Conservation (phyloP, 2,888 invertebrate genomes). For the Limnephilus lunatus region DNA sequence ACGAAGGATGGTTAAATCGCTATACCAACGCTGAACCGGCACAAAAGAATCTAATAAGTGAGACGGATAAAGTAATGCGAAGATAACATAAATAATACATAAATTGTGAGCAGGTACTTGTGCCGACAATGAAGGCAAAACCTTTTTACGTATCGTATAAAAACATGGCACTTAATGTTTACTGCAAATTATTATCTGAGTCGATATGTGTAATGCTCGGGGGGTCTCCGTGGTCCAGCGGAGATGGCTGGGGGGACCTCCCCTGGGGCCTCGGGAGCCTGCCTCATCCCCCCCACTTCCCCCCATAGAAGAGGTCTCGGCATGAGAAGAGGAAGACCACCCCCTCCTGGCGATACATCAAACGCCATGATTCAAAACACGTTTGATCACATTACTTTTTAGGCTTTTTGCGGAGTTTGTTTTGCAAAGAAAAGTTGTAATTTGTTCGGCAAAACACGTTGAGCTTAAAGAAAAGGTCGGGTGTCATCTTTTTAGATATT, state of each 20-base stretch:
- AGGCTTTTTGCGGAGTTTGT: conserved; percentile 18
- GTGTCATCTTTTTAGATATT: neutral
- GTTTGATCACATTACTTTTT: conserved; percentile 57
- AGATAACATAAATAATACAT: neutral
- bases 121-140: neutral
- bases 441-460: conserved; percentile 23
- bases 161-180: conserved; percentile 62
- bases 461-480: neutral
- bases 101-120: neutral
- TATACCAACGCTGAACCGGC: too few species aligned
- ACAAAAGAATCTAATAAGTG: too few species aligned
- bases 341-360: conserved; percentile 64
- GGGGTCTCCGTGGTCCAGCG: conserved; percentile 50
- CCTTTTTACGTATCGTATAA: conserved; percentile 54
- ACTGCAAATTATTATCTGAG: conserved; percentile 64
- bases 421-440: conserved; percentile 26
- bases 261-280: conserved; percentile 11
- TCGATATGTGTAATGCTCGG: conserved; percentile 54
- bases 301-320: neutral
- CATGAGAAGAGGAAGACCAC: conserved; percentile 39
- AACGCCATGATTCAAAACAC: conserved; percentile 63
- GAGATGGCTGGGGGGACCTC: conserved; percentile 26
- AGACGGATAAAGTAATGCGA: neutral
- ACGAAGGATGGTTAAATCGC: too few species aligned
- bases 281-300: neutral